These are phyloP conservation scores for Neolamprologus sp. DNA, from an alignment of 2,113 vertebrate species.

Conservation along the genomic window DNA sequence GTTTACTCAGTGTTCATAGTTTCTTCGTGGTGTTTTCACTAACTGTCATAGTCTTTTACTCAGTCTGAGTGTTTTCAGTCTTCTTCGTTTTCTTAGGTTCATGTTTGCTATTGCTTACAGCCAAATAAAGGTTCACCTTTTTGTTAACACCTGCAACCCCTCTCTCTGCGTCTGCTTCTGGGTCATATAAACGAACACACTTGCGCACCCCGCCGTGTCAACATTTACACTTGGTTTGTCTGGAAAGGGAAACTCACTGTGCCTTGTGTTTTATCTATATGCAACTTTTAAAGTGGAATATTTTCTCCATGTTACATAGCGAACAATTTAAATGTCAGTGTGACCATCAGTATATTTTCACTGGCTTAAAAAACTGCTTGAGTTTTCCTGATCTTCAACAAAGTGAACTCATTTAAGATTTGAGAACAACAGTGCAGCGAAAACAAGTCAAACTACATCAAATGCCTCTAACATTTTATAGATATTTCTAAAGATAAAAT, in stretches of 20 bases:
- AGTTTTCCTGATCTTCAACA: not conserved
- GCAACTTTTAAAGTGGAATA: not conserved
- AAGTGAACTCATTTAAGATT: not conserved
- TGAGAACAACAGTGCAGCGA: not conserved
- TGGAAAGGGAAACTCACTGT: not conserved
- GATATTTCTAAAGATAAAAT: not conserved
- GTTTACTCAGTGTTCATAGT: not conserved
- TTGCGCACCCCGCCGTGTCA: fast-evolving
- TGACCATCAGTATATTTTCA: not conserved
- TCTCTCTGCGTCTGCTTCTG: not conserved
- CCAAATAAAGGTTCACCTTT: not conserved
- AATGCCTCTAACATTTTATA: not conserved
- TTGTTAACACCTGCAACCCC: not conserved
- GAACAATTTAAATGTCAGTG: not conserved
- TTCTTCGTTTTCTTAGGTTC: not conserved
- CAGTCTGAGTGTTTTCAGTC: not conserved
- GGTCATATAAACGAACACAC: not conserved
- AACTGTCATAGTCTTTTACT: fast-evolving
- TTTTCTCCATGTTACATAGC: not conserved
- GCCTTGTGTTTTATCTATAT: not conserved
- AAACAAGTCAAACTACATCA: not conserved
- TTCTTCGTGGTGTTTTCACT: not conserved
- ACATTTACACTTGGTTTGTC: not conserved
- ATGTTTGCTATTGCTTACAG: not conserved
- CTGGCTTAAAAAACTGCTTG: not conserved